Evolutionary conservation across 2,113 vertebrate species (phyloP).

Genomic region (Irena cyanogastra): DNA sequence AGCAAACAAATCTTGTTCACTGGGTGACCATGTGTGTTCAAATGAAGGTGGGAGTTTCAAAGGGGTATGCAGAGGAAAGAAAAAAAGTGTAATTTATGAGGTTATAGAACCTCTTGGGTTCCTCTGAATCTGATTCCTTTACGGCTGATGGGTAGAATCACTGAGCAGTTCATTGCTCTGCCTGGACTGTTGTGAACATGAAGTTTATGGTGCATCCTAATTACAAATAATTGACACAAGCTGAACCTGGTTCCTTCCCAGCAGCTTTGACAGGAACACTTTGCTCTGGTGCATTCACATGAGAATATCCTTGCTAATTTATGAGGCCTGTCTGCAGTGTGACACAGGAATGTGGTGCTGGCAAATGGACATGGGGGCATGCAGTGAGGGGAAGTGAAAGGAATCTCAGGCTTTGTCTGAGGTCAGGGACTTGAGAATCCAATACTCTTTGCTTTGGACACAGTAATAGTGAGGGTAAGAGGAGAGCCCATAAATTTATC

Average conservation of each 20-base stretch:
- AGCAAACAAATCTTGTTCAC: background rate
- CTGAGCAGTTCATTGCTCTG: background rate
- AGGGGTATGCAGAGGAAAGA: background rate
- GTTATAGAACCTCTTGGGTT: background rate
- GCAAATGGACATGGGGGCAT: background rate
- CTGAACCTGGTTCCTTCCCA: background rate
- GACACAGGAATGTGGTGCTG: slow-evolving; percentile 28
- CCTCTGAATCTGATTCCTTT: background rate
- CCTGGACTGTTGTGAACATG: background rate
- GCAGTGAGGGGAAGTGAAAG: background rate
- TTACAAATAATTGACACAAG: background rate
- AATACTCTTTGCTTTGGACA: slow-evolving; percentile 11
- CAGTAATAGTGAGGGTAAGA: background rate
- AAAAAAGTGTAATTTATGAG: background rate
- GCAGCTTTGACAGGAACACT: background rate
- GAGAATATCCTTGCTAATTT: background rate
- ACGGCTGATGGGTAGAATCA: background rate
- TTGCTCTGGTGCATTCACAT: background rate
- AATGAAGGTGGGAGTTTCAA: background rate
- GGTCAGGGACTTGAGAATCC: slow-evolving; percentile 24
- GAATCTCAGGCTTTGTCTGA: background rate
- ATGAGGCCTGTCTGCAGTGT: slow-evolving; percentile 5
- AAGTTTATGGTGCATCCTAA: background rate
- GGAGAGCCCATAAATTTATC: background rate
- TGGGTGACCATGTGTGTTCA: background rate